phyloP scores from a whole-genome alignment of 2,888 invertebrate species.

The Diploptera punctata region DNA sequence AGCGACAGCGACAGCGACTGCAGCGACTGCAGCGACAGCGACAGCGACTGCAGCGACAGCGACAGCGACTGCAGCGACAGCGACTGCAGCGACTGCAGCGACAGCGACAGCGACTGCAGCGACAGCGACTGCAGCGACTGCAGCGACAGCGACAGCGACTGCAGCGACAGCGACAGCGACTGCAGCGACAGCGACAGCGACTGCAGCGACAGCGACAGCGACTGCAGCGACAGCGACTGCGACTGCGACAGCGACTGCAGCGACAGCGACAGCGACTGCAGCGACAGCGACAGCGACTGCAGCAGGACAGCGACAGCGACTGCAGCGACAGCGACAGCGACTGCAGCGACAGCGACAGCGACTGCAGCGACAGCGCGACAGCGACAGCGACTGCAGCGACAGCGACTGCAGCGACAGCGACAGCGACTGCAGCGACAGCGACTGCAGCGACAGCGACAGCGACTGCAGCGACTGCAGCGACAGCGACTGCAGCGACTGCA shows the following conservation, averaged over 20 bases:
- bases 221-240: background rate
- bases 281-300: slow-evolving; percentile 9
- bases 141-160: background rate
- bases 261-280: background rate
- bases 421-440: background rate
- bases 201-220: slow-evolving; percentile 7
- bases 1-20: background rate
- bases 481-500: slow-evolving; percentile 14
- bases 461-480: background rate
- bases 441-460: slow-evolving; percentile 9
- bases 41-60: slow-evolving; percentile 11
- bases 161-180: slow-evolving; percentile 14
- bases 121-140: slow-evolving; percentile 2
- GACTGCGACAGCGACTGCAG: background rate
- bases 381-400: background rate
- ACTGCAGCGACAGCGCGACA: background rate
- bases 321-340: slow-evolving; percentile 1
- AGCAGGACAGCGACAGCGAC: slow-evolving; percentile 5
- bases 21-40: background rate
- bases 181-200: background rate
- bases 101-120: slow-evolving; percentile 3
- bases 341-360: slow-evolving; percentile 1
- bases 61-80: slow-evolving; percentile 8
- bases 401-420: slow-evolving; percentile 2
- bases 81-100: background rate